Percentiles rank a stretch among this genome's conserved stretches.
These are phyloP conservation scores for Lepeophtheirus nordmannii DNA, from an alignment of 2,888 invertebrate species.

Conservation along the genomic window DNA sequence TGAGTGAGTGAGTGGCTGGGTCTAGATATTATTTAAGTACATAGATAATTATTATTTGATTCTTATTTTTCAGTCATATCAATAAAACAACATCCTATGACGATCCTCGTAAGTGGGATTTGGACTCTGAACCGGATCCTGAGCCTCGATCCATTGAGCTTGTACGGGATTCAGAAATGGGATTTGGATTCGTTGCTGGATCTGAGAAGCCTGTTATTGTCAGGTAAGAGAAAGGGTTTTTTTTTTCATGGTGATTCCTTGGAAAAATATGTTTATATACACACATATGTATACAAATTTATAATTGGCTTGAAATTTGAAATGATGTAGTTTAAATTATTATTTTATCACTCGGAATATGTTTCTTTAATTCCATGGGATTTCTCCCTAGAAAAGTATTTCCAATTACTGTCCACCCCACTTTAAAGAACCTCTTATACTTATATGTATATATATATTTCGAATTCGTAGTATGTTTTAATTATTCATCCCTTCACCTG, in stretches of 20 bases:
- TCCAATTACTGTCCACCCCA: too few relatives aligned
- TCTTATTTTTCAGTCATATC: slow-evolving; percentile 36
- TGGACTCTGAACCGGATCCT: slow-evolving; percentile 52
- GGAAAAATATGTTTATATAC: background rate
- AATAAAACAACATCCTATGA: slow-evolving; percentile 84
- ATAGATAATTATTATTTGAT: too few relatives aligned
- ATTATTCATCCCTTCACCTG: too few relatives aligned
- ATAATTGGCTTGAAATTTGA: background rate
- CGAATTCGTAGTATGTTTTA: too few relatives aligned
- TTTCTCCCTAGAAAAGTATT: too few relatives aligned
- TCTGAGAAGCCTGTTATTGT: slow-evolving; percentile 83
- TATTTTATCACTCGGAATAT: too few relatives aligned
- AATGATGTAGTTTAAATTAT: too few relatives aligned
- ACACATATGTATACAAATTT: background rate
- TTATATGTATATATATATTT: too few relatives aligned
- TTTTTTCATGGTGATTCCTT: background rate
- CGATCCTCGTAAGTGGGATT: slow-evolving; percentile 47
- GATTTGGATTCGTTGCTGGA: slow-evolving; percentile 90
- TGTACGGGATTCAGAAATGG: slow-evolving; percentile 57
- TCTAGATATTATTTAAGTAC: too few relatives aligned
- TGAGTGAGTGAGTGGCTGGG: too few relatives aligned
- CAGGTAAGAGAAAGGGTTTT: slow-evolving; percentile 36
- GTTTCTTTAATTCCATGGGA: too few relatives aligned
- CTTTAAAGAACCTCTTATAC: too few relatives aligned
- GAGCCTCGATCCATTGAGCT: slow-evolving; percentile 49